Evolutionary conservation across 2,888 invertebrate species (phyloP), one percentile per base, ranked within the genome.

Genomic region (Chelonus formosanus): DNA sequence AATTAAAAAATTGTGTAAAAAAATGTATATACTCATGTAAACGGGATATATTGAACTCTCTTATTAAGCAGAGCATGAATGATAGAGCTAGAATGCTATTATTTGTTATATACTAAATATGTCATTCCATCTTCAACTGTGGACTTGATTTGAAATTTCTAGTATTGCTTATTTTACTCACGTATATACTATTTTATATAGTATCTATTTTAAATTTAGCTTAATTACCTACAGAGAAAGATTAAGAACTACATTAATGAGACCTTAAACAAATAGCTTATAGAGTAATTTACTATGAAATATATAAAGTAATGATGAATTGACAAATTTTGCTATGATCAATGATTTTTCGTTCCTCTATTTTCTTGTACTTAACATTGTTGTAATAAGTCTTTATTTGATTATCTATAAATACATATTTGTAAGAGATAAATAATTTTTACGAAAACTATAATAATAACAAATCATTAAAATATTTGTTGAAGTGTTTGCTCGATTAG

Each of bases 311-410:
- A 60, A 10, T 50, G 20, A 60, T 6, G 31, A 60, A 36, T 43
- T 36, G 31, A 43, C 31, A 32, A 44, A 44, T 44, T 47, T 5
- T 45, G 31, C 8, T 8, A 53, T 44, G 5, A n/a, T 65, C 47
- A 53, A 55, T 65, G 55, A 65, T 47, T 70, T 60, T 72, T 71
- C 68, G 72, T 70, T 73, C 71, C 70, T 72, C 68, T 63, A 63
- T 66, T 56, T 70, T 67, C 71, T 63, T 74, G 74, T 74, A 73
- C 44, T 71, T 74, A 74, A 43, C 60, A 63, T 64, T 65, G 67
- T 62, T 71, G 67, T 67, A 60, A 70, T 67, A 67, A 64, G 62
- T 68, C 67, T 65, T 72, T 69, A 72, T 66, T 68, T 64, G 68
- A 67, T 65, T 67, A 67, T 59, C 59, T 50, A 50, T 67, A 63